Evolutionary conservation across 2,113 vertebrate genomes (phyloP).

Genomic region (Otus sunia): DNA sequence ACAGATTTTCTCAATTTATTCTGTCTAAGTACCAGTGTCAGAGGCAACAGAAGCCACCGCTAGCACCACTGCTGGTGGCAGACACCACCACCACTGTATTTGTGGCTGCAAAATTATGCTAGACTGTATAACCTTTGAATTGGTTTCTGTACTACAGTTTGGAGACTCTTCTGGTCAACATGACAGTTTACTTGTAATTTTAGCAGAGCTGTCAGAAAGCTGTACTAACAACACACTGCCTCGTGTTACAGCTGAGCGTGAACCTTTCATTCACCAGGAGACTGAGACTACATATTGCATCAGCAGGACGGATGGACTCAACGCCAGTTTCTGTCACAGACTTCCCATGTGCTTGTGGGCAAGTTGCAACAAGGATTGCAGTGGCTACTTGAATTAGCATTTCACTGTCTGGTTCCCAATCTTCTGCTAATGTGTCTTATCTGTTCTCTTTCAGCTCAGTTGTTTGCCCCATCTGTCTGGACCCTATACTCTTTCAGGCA

Average conservation of each 20-base stretch:
- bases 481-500: neutral
- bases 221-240: neutral
- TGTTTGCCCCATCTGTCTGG: conserved; percentile 35
- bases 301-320: neutral
- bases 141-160: neutral
- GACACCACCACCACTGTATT: neutral
- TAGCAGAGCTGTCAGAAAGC: neutral
- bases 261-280: neutral
- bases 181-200: neutral
- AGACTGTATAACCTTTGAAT: neutral
- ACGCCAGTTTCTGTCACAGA: neutral
- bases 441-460: conserved; percentile 38
- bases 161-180: neutral
- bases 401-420: conserved; percentile 46
- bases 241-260: neutral
- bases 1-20: neutral
- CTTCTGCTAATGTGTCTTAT: conserved; percentile 59
- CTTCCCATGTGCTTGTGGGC: conserved; percentile 9
- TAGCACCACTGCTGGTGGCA: neutral
- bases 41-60: neutral
- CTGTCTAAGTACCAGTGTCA: neutral
- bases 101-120: neutral
- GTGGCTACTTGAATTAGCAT: conserved; percentile 21
- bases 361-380: neutral
- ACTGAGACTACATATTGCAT: neutral